Evolutionary conservation across 2,797 vertebrate genomes (phyloP).

Genomic region (Pelodytes ibericus): DNA sequence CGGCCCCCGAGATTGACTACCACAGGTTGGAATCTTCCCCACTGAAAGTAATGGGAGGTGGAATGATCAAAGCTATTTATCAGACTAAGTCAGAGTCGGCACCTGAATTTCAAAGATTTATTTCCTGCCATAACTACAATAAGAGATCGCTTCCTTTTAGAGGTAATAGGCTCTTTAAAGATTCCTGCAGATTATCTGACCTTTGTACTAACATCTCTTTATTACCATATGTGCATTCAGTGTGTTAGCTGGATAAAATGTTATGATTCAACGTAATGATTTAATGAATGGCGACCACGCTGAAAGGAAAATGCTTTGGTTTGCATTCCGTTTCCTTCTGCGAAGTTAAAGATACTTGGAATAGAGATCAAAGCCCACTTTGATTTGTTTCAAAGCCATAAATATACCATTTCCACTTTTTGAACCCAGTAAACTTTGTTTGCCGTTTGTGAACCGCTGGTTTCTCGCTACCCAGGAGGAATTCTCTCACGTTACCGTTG

Average conservation of each 20-base stretch:
- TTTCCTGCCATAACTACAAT: conserved; percentile 29
- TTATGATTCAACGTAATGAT: conserved; percentile 63
- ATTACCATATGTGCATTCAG: conserved; percentile 16
- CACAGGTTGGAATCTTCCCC: no score
- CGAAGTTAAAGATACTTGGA: conserved; percentile 71
- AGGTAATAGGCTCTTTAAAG: no score
- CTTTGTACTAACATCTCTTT: conserved; percentile 4
- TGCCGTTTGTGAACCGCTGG: conserved; percentile 66
- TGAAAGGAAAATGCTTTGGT: conserved; percentile 60
- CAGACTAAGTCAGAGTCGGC: no score
- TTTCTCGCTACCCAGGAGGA: conserved; percentile 65
- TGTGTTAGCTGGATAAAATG: conserved; percentile 58
- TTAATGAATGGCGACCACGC: conserved; percentile 68
- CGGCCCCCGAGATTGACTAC: no score
- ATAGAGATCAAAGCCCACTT: conserved; percentile 75
- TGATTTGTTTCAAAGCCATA: conserved; percentile 79
- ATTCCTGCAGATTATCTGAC: conserved; percentile 11
- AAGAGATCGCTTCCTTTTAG: not conserved
- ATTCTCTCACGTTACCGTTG: conserved; percentile 70
- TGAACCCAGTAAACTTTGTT: conserved; percentile 69
- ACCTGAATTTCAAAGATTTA: not conserved
- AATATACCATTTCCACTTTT: conserved; percentile 80
- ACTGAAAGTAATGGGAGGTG: no score
- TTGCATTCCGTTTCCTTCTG: conserved; percentile 56
- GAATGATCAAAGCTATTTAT: no score